Evolutionary conservation across 2,888 invertebrate species (phyloP), one percentile per base, ranked within the genome.

Genomic region (Arge pagana): DNA sequence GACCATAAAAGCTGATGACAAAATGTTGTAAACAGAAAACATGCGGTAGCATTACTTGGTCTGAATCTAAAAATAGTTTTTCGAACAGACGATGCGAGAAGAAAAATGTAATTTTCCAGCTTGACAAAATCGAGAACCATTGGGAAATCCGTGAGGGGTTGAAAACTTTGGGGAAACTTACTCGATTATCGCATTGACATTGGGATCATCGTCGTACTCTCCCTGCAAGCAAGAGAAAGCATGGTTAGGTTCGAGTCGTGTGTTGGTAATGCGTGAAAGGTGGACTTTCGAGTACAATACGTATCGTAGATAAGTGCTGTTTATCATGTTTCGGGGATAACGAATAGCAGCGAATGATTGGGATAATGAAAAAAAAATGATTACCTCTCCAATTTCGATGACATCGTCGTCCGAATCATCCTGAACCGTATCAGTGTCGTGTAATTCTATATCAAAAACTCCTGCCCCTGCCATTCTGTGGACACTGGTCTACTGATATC

Each of bases 381-480:
- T 83, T 83, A 93, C 94, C 86, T 90, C 90, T 81, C 91, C 90
- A 62, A 87, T 81, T 73, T 91, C 91, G 75, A 93, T 89, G 76
- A 88, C 88, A 81, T 96, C 96, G 76, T 95, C 93, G 66, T 92
- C 89, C 70, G 90, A 90, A 74, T 89, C 88, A 77, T 89, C 88
- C 71, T 83, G 86, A 63, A 85, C 81, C 56, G 83, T 80, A 76
- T 85, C 86, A 54, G 79, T 81, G 72, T 88, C 87, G 72, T 87
- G 87, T 73, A 95, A 83, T 80, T 96, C 95, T 78, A 96, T 87
- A 83, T 94, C 93, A 79, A 96, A 95, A 78, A 95, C 90, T 79
- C 90, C 93, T 77, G 89, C 89, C 88, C 90, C 93, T 77, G 89
- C 89, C 88, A 89, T 89, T 71, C 66, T 78, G 33, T 45, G 43